phyloP scores from a whole-genome alignment of 2,797 vertebrate genomes.

The Arctocebus calabarensis region DNA sequence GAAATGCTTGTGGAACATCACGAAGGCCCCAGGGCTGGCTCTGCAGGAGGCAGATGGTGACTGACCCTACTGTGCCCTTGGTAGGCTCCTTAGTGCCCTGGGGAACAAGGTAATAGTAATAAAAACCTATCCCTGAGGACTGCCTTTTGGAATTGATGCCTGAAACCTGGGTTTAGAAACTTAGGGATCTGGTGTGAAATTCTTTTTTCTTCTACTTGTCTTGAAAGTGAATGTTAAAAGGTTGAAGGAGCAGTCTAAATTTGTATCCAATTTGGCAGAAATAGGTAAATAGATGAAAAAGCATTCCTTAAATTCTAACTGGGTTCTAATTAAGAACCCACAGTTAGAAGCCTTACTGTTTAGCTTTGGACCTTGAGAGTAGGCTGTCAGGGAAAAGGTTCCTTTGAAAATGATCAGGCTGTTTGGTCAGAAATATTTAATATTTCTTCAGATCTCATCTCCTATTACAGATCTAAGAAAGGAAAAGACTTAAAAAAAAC shows the following conservation, averaged over 20 bases:
- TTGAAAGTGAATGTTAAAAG: not conserved
- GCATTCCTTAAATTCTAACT: not conserved
- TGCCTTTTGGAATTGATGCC: not conserved
- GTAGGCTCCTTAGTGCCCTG: not conserved
- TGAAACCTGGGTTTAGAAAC: not conserved
- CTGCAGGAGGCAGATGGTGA: too few relatives aligned
- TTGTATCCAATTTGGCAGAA: not conserved
- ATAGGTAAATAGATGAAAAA: not conserved
- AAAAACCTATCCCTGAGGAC: not conserved
- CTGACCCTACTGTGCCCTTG: not conserved
- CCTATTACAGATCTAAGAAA: not conserved
- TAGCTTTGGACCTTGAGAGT: not conserved
- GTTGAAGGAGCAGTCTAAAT: not conserved
- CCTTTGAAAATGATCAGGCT: not conserved
- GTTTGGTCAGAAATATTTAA: not conserved
- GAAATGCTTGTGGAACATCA: not conserved
- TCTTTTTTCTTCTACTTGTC: conserved; percentile 7
- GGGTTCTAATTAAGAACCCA: not conserved
- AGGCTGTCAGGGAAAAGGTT: not conserved
- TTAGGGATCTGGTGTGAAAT: not conserved
- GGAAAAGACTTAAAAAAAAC: not conserved
- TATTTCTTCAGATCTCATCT: not conserved
- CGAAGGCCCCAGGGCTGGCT: too few relatives aligned
- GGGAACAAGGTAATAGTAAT: not conserved
- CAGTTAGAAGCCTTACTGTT: not conserved